Conservation (phyloP, 2,113 vertebrate species). For the Silurus asotus region DNA sequence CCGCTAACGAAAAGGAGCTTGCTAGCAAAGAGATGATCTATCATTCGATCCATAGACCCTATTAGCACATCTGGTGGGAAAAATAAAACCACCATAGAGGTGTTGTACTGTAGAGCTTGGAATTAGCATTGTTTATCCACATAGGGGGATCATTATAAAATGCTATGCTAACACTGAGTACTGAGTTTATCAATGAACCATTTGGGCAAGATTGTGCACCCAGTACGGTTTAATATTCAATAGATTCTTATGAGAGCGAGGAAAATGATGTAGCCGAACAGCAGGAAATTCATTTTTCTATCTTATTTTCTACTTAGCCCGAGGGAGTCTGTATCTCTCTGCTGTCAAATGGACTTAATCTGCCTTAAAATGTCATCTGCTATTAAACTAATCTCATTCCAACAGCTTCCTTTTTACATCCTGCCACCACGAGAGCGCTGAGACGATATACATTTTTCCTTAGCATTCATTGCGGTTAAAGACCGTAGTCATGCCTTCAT, state of each 20-base stretch:
- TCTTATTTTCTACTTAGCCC: not conserved
- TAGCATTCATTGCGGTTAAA: not conserved
- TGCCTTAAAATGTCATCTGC: not conserved
- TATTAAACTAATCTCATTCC: not conserved
- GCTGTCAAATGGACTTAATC: constrained; percentile 1
- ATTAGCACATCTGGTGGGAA: not conserved
- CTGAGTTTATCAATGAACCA: not conserved
- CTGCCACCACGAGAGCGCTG: not conserved
- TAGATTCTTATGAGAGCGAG: not conserved
- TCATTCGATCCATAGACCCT: not conserved
- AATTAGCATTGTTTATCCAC: not conserved
- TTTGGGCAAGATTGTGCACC: not conserved
- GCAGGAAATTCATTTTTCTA: constrained; percentile 10
- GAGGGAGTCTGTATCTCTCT: not conserved
- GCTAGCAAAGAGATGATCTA: not conserved
- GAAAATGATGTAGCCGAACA: not conserved
- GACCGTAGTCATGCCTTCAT: not conserved
- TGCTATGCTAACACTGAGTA: not conserved
- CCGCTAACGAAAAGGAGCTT: not conserved
- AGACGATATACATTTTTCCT: not conserved
- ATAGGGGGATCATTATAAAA: not conserved
- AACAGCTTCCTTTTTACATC: constrained; percentile 1
- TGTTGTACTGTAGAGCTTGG: not conserved
- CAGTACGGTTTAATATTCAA: not conserved
- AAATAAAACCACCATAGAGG: not conserved